These are phyloP conservation scores for Apis mellifera DNA, from an alignment of 1,140 invertebrate species.

Conservation along the genomic window DNA sequence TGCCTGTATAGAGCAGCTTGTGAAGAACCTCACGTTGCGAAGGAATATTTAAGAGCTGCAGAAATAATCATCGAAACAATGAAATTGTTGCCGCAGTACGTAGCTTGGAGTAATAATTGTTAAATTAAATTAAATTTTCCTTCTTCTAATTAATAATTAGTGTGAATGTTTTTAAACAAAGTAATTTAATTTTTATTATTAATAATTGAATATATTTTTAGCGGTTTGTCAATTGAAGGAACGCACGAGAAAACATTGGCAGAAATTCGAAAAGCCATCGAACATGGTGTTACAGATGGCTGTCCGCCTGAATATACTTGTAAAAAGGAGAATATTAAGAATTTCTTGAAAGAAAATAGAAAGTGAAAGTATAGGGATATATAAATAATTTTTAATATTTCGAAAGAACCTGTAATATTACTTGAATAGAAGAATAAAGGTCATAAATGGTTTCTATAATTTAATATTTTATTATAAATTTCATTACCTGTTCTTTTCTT, in stretches of 20 bases:
- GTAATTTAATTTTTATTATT: background rate
- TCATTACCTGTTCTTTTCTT: background rate
- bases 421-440: background rate
- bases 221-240: constrained; percentile 62
- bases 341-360: constrained; percentile 68
- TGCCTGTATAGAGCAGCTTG: constrained; percentile 90
- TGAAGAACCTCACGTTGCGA: constrained; percentile 86
- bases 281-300: constrained; percentile 72
- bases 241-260: constrained; percentile 76
- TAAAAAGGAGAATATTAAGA: constrained; percentile 77
- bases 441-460: background rate
- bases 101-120: background rate
- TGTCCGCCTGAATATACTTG: constrained; percentile 78
- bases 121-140: too few species aligned
- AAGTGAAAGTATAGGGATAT: background rate
- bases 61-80: constrained; percentile 87
- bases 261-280: constrained; percentile 77
- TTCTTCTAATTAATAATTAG: too few species aligned
- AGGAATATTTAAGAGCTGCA: constrained; percentile 87
- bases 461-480: background rate
- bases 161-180: too few species aligned
- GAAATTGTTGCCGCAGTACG: constrained; percentile 86
- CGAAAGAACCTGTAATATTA: background rate
- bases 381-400: background rate
- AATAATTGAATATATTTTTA: constrained; percentile 40